A percentile compares a stretch with the other conserved stretches of the same genome.
Conservation (phyloP, 2,888 invertebrate genomes). For the Phragmatobia fuliginosa region DNA sequence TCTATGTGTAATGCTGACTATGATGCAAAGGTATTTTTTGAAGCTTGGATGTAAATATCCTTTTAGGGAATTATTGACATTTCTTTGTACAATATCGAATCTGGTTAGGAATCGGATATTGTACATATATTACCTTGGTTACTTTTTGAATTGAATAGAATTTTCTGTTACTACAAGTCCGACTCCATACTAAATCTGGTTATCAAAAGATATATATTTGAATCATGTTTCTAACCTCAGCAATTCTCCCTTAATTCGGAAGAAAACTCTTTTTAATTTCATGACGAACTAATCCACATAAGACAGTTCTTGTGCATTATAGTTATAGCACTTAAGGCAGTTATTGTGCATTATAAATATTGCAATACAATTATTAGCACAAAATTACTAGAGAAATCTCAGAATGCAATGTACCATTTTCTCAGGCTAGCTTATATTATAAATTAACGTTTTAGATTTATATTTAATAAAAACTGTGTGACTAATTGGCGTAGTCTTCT, state of each 20-base stretch:
- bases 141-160: too few species aligned
- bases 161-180: not conserved
- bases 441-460: too few species aligned
- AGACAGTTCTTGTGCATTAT: not conserved
- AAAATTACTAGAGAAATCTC: not conserved
- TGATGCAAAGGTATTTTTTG: not conserved
- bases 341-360: not conserved
- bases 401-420: not conserved
- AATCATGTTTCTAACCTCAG: not conserved
- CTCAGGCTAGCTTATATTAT: not conserved
- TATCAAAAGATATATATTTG: not conserved
- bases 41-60: too few species aligned
- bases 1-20: not conserved
- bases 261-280: not conserved
- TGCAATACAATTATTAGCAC: not conserved
- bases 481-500: not conserved
- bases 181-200: not conserved
- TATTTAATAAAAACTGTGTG: not conserved
- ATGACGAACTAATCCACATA: not conserved
- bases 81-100: too few species aligned
- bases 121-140: too few species aligned
- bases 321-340: not conserved
- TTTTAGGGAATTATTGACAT: too few species aligned
- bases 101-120: too few species aligned
- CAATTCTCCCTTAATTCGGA: too few species aligned